A percentile compares a stretch with the other conserved stretches of the same genome.
Evolutionary conservation across 2,113 vertebrate species (phyloP).

Genomic region (Myrmophylax atrothorax): DNA sequence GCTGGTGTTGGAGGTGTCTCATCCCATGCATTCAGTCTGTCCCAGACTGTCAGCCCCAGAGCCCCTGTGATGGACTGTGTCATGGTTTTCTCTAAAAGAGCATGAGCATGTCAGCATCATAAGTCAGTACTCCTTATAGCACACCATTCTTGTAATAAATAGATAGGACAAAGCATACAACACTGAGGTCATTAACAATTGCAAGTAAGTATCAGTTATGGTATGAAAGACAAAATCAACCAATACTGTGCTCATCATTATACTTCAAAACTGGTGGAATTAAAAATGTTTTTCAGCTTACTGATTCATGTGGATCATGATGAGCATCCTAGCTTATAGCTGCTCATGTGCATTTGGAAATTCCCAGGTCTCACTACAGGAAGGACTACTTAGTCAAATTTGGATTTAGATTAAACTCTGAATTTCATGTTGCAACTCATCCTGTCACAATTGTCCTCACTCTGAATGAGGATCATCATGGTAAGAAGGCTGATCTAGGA

Average conservation of each 20-base stretch:
- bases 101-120: not conserved
- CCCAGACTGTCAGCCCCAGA: not conserved
- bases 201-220: not conserved
- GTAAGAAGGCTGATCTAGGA: not conserved
- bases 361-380: not conserved
- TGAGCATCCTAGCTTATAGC: not conserved
- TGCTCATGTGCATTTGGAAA: not conserved
- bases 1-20: not conserved
- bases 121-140: not conserved
- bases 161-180: not conserved
- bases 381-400: not conserved
- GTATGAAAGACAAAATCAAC: not conserved
- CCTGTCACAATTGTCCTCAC: not conserved
- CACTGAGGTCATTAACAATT: not conserved
- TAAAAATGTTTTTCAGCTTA: not conserved
- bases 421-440: not conserved
- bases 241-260: not conserved
- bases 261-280: not conserved
- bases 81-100: not conserved
- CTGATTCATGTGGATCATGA: not conserved
- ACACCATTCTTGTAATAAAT: not conserved
- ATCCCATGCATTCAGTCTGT: not conserved
- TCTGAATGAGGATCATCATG: not conserved
- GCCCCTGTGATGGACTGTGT: not conserved
- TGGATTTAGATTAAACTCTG: not conserved